These are phyloP conservation scores for Siderastrea radians DNA, from an alignment of 92 coral and sea anemone species.

Conservation along the genomic window DNA sequence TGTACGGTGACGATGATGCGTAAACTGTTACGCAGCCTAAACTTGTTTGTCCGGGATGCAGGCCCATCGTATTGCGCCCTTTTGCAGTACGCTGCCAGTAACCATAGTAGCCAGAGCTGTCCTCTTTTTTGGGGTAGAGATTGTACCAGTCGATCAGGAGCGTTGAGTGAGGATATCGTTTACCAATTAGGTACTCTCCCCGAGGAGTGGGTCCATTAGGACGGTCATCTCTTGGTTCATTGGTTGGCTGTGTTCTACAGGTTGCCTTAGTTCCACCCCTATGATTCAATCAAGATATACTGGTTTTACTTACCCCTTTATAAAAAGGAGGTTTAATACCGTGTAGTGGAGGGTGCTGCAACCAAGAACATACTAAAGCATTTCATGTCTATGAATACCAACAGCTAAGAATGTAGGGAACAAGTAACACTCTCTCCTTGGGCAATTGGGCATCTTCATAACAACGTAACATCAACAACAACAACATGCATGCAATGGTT, in stretches of 20 bases:
- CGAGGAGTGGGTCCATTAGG: constrained; percentile 37
- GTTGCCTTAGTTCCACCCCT: constrained; percentile 10
- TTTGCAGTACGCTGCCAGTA: constrained; percentile 10
- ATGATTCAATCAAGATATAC: background rate
- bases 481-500: too few species aligned
- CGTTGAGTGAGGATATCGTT: background rate
- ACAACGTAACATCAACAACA: too few species aligned
- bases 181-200: constrained; percentile 52
- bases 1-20: constrained; percentile 10
- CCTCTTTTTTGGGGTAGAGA: constrained; percentile 58
- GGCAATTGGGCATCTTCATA: too few species aligned
- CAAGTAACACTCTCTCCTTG: too few species aligned
- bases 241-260: constrained; percentile 3
- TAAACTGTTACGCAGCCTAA: constrained; percentile 56
- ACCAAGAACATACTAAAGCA: too few species aligned
- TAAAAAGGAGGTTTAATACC: too few species aligned
- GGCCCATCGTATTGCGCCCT: constrained; percentile 58
- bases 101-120: constrained; percentile 63
- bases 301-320: too few species aligned
- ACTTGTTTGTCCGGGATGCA: constrained; percentile 48
- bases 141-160: constrained; percentile 43
- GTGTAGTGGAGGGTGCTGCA: too few species aligned
- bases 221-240: background rate
- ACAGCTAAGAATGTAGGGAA: too few species aligned
- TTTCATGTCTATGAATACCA: too few species aligned